phyloP scores from a whole-genome alignment of 1,140 invertebrate genomes.

The Hydropsyche tenuis region DNA sequence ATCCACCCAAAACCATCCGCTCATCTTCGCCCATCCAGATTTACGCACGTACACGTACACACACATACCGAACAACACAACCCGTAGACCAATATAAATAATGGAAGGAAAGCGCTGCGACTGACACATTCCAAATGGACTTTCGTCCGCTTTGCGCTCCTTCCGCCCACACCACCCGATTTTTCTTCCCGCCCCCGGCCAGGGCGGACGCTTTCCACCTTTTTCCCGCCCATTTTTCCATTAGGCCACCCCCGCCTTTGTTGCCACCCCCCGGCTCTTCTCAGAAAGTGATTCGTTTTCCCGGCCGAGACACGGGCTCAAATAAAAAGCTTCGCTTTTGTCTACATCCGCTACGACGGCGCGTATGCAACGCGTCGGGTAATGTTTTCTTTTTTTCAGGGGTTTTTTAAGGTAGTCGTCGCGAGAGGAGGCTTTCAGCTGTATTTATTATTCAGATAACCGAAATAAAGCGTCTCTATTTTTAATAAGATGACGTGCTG shows the following conservation, averaged over 20 bases:
- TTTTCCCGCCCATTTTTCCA: constrained; percentile 20
- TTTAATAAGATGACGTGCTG: neutral
- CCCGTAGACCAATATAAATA: constrained; percentile 40
- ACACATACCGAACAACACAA: neutral
- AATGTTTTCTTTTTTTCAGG: constrained; percentile 15
- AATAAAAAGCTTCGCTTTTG: constrained; percentile 39
- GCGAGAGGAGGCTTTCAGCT: neutral
- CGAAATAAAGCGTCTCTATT: constrained; percentile 5
- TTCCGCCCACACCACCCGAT: constrained; percentile 11
- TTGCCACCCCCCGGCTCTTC: constrained; percentile 4
- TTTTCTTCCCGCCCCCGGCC: constrained; percentile 22
- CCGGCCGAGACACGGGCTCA: constrained; percentile 32
- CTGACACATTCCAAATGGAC: constrained; percentile 47
- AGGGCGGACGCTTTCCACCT: neutral
- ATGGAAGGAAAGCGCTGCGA: constrained; percentile 35
- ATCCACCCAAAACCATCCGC: no score
- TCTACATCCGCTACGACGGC: constrained; percentile 33
- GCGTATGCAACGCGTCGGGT: constrained; percentile 7
- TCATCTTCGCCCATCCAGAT: neutral
- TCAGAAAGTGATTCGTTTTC: constrained; percentile 39
- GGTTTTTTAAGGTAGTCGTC: neutral
- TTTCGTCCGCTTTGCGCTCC: constrained; percentile 28
- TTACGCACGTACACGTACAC: neutral
- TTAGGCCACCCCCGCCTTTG: neutral
- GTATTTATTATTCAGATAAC: constrained; percentile 11